Evolutionary conservation across 2,113 vertebrate species (phyloP), one percentile per base, ranked within the genome.

Genomic region (Diadophis punctatus): DNA sequence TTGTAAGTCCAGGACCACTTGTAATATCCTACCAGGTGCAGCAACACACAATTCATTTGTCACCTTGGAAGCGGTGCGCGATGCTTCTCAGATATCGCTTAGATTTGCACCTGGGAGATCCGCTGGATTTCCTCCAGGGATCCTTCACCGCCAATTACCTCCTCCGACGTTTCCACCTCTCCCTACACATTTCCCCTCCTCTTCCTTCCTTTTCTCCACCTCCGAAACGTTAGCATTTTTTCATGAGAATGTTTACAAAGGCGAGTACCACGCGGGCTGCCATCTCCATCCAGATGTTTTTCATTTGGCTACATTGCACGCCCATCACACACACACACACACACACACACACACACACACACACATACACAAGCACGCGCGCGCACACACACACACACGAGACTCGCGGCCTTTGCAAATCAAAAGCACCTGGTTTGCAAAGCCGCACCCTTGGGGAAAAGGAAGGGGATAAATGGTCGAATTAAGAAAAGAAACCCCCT

Each of bases 391-490:
- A 27, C 55, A 39, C 39, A 63, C 27, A 63, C 18, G 25, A n/a
- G 63, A 87, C 94, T 92, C 30, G 63, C 94, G 96, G 95, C 93
- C 68, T 92, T 95, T 94, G 92, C 93, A 96, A 96, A 97, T 97
- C 95, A 94, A 97, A 97, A 96, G 94, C 96, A 96, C 92, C 92
- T 96, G 96, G 94, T 91, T 22, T 88, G 58, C 2, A 11, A 95
- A 94, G 16, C 89, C 91, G 92, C 89, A 10, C 86, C 90, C 86
- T 95, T 88, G 86, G 93, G 46, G 46, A 91, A 0, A 91, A 34
- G 51, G 93, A 0, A 92, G 51, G 30, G 53, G 49, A 18, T 52
- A 12, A 43, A 56, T n/a, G 90, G 91, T 91, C 87, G 60, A 51
- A 90, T 68, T 68, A 68, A 68, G 60, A n/a, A 60, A 60, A 58